Conservation (phyloP, 2,888 invertebrate genomes). For the Steinernema carpocapsae region DNA sequence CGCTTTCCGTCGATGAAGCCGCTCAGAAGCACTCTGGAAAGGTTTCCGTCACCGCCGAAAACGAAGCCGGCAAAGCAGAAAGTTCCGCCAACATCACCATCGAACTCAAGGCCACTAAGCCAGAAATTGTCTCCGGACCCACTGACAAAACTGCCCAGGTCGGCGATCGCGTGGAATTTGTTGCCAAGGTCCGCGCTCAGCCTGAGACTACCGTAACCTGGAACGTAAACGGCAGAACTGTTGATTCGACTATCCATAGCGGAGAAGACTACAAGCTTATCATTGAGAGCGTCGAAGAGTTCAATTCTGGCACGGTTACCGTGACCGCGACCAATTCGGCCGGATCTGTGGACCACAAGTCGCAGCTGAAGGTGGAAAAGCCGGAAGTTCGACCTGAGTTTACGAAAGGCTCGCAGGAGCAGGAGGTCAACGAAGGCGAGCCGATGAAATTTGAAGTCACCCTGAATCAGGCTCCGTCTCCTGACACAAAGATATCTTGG, state of each 20-base stretch:
- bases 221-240: slow-evolving; percentile 57
- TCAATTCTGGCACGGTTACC: not conserved
- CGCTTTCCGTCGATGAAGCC: slow-evolving; percentile 79
- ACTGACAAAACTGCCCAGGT: slow-evolving; percentile 31
- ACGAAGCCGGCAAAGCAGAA: slow-evolving; percentile 49
- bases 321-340: slow-evolving; percentile 59
- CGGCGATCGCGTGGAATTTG: slow-evolving; percentile 40
- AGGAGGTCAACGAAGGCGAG: slow-evolving; percentile 83
- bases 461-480: slow-evolving; percentile 48
- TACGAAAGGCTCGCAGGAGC: slow-evolving; percentile 77
- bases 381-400: slow-evolving; percentile 57
- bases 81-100: slow-evolving; percentile 41
- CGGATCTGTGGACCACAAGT: slow-evolving; percentile 49
- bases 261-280: slow-evolving; percentile 50
- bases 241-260: slow-evolving; percentile 43
- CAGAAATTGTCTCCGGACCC: slow-evolving; percentile 37
- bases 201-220: slow-evolving; percentile 68
- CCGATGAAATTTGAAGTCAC: slow-evolving; percentile 45
- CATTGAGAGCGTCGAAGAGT: slow-evolving; percentile 48
- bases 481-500: slow-evolving; percentile 58
- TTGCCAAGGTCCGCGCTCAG: slow-evolving; percentile 35
- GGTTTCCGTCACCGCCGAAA: slow-evolving; percentile 78
- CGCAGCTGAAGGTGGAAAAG: no score
- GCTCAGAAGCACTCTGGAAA: slow-evolving; percentile 75
- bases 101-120: slow-evolving; percentile 27